A percentile compares a stretch with the other conserved stretches of the same genome.
Evolutionary conservation across 2,797 vertebrate species (phyloP).

Genomic region (Fistularia commersonii): DNA sequence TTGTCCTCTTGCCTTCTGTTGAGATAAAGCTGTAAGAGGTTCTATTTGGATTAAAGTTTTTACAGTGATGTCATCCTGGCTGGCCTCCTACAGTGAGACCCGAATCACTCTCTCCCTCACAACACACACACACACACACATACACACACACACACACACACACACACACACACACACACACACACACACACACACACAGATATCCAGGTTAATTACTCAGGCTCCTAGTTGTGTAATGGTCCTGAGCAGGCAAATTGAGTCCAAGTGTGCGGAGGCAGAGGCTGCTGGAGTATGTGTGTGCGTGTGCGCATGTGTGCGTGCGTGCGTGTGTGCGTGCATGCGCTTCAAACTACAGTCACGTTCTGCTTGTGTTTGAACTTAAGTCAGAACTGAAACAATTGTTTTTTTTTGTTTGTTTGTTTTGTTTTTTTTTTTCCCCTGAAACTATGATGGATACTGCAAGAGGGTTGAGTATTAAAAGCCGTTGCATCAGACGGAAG

Average conservation of each 20-base stretch:
- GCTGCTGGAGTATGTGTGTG: slow-evolving; percentile 26
- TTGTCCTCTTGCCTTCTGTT: too few relatives aligned
- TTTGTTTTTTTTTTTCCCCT: too few relatives aligned
- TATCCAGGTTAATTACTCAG: slow-evolving; percentile 56
- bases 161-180: slow-evolving; percentile 9
- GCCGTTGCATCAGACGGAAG: slow-evolving; percentile 9
- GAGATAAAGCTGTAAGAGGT: slow-evolving; percentile 38
- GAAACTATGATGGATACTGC: slow-evolving; percentile 8
- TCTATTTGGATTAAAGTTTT: slow-evolving; percentile 55
- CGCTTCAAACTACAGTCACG: too few relatives aligned
- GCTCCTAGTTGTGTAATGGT: slow-evolving; percentile 55
- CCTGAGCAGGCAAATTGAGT: slow-evolving; percentile 40
- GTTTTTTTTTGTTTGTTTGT: too few relatives aligned
- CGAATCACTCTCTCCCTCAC: too few relatives aligned
- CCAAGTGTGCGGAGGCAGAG: slow-evolving; percentile 35
- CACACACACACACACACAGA: slow-evolving; percentile 18
- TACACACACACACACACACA: slow-evolving; percentile 3
- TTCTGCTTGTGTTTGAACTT: slow-evolving; percentile 22
- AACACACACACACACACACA: background rate
- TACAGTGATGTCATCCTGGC: slow-evolving; percentile 59
- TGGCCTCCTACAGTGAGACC: slow-evolving; percentile 17
- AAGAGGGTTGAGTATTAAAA: slow-evolving; percentile 5
- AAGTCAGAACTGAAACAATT: slow-evolving; percentile 17
- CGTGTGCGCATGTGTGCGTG: slow-evolving; percentile 12
- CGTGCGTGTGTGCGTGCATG: background rate